phyloP scores from a whole-genome alignment of 2,888 invertebrate genomes.

The Plagiodera versicolora region DNA sequence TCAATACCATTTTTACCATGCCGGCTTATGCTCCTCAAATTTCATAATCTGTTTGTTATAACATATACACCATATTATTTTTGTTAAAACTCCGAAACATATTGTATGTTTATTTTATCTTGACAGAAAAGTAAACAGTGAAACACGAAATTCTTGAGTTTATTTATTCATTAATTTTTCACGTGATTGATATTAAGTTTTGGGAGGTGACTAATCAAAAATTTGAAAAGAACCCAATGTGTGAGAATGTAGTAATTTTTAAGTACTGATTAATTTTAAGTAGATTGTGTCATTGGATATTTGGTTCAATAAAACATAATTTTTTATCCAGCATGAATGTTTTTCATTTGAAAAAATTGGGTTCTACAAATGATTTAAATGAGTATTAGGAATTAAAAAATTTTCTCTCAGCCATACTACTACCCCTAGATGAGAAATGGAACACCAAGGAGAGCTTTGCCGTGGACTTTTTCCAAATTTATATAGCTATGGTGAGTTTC shows the following conservation, averaged over 20 bases:
- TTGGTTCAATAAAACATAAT: conserved; percentile 31
- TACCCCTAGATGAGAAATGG: not conserved
- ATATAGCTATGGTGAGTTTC: not conserved
- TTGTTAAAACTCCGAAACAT: conserved; percentile 28
- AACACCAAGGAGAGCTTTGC: not conserved
- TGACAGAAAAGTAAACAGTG: conserved; percentile 36
- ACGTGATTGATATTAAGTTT: conserved; percentile 3
- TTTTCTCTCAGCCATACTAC: not conserved
- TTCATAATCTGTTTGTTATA: conserved; percentile 31
- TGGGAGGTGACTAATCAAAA: conserved; percentile 12
- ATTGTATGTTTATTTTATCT: conserved; percentile 32
- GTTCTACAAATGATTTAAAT: not conserved
- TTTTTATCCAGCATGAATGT: conserved; percentile 21
- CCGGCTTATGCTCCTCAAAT: conserved; percentile 23
- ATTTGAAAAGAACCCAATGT: not conserved
- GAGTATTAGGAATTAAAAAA: not conserved
- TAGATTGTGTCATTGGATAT: conserved; percentile 31
- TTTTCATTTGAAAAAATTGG: conserved; percentile 23
- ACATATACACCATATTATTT: conserved; percentile 30
- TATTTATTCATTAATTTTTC: conserved; percentile 16
- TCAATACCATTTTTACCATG: conserved; percentile 20
- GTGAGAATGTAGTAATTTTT: conserved; percentile 19
- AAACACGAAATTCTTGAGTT: conserved; percentile 25
- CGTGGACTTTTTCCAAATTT: not conserved
- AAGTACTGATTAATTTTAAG: conserved; percentile 37